Evolutionary conservation across 2,113 vertebrate genomes (phyloP).

Genomic region (Perognathus longimembris): DNA sequence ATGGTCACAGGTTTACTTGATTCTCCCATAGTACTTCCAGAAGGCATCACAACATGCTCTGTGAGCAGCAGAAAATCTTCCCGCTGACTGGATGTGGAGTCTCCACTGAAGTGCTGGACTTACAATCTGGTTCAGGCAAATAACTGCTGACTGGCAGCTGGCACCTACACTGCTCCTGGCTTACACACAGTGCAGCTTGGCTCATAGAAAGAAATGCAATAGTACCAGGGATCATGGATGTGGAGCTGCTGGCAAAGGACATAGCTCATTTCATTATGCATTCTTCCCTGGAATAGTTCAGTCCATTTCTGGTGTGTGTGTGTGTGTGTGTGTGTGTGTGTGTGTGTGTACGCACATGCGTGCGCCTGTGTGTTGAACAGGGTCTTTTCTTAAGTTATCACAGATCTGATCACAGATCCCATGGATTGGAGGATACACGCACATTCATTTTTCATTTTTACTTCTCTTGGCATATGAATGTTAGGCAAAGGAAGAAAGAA

Average conservation of each 20-base stretch:
- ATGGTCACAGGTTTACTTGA: conserved; percentile 28
- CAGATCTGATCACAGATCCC: conserved; percentile 47
- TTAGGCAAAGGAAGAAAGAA: conserved; percentile 59
- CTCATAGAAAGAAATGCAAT: conserved; percentile 31
- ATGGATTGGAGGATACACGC: conserved; percentile 35
- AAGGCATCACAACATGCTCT: conserved; percentile 64
- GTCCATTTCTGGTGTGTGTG: not conserved
- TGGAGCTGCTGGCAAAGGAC: not conserved
- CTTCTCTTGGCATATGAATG: conserved; percentile 56
- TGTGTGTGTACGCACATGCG: too few relatives aligned
- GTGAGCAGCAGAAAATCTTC: conserved; percentile 61
- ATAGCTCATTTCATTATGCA: not conserved
- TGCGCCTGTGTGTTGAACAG: not conserved
- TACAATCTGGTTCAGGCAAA: conserved; percentile 65
- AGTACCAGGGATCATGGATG: not conserved
- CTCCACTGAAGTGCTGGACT: conserved; percentile 57
- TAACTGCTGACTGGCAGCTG: conserved; percentile 74
- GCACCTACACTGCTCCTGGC: conserved; percentile 42
- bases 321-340: not conserved
- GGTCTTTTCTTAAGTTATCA: conserved; percentile 32
- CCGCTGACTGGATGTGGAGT: conserved; percentile 57
- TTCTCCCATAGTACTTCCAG: conserved; percentile 37
- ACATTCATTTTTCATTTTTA: conserved; percentile 74
- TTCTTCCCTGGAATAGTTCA: not conserved
- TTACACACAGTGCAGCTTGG: not conserved